These are phyloP conservation scores for Pseudolycoriella hygida DNA, from an alignment of 2,888 invertebrate species.

Conservation along the genomic window DNA sequence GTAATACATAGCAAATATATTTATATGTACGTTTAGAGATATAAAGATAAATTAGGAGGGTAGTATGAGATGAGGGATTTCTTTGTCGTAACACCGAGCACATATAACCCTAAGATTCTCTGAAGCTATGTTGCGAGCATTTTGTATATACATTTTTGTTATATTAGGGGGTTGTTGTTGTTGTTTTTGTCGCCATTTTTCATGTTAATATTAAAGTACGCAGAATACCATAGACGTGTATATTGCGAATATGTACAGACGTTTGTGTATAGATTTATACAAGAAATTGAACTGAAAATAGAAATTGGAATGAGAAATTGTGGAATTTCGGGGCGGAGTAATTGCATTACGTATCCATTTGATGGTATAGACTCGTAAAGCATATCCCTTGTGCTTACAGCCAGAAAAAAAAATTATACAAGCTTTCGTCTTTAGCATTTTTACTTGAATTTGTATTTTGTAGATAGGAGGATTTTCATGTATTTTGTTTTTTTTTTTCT, in stretches of 20 bases:
- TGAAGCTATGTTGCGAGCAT: not conserved
- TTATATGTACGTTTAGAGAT: no score
- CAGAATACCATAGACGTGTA: not conserved
- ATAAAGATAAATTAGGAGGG: not conserved
- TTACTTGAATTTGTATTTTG: not conserved
- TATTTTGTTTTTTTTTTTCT: not conserved
- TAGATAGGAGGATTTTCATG: no score
- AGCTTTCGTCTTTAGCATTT: not conserved
- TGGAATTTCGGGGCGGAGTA: constrained; percentile 23
- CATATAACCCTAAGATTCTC: constrained; percentile 2
- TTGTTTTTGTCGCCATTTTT: constrained; percentile 2
- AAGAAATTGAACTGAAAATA: constrained; percentile 3
- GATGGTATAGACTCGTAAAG: constrained; percentile 19
- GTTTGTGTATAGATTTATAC: not conserved
- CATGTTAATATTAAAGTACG: not conserved
- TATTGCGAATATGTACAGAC: not conserved
- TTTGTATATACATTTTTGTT: not conserved
- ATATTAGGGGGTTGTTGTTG: not conserved
- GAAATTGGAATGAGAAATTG: constrained; percentile 4
- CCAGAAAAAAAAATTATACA: not conserved
- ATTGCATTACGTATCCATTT: constrained; percentile 32
- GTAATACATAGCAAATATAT: no score
- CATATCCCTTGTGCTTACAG: constrained; percentile 1
- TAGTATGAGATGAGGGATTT: constrained; percentile 1
- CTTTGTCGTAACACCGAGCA: constrained; percentile 1